These are phyloP conservation scores for Hippolais icterina DNA, from an alignment of 2,113 vertebrate species.

Conservation along the genomic window DNA sequence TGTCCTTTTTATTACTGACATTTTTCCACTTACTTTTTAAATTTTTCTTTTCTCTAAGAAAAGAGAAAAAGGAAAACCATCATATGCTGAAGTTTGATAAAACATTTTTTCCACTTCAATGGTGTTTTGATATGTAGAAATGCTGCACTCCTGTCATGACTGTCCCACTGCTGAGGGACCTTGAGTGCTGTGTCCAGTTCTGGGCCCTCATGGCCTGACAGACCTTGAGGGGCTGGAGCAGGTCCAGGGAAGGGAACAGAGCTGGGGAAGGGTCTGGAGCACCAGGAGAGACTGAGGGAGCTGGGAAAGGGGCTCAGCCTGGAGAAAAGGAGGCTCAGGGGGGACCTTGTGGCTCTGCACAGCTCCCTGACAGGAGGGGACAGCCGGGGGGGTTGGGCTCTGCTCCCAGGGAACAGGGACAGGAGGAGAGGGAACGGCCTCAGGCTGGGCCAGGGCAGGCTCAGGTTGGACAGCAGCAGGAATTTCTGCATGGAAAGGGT, in stretches of 20 bases:
- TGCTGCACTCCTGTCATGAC: neutral
- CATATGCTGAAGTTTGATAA: neutral
- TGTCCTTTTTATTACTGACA: neutral
- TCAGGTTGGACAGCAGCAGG: neutral
- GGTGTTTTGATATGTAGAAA: neutral
- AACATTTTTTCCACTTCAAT: neutral
- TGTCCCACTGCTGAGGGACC: neutral
- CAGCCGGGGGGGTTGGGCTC: neutral
- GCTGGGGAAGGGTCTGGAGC: neutral
- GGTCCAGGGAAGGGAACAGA: neutral
- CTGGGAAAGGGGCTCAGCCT: neutral
- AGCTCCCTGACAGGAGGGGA: neutral
- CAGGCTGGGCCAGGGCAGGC: neutral
- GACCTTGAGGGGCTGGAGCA: neutral
- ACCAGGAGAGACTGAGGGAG: neutral
- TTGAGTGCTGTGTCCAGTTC: neutral
- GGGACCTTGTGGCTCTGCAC: neutral
- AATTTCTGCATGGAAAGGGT: neutral
- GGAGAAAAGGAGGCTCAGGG: neutral
- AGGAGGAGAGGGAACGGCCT: neutral
- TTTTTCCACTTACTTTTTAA: neutral
- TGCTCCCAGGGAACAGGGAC: neutral
- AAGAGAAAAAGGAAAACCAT: neutral
- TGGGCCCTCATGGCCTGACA: neutral
- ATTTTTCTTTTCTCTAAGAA: neutral